phyloP scores from a whole-genome alignment of 2,888 invertebrate species.

The Scelioninae gen. 1 region DNA sequence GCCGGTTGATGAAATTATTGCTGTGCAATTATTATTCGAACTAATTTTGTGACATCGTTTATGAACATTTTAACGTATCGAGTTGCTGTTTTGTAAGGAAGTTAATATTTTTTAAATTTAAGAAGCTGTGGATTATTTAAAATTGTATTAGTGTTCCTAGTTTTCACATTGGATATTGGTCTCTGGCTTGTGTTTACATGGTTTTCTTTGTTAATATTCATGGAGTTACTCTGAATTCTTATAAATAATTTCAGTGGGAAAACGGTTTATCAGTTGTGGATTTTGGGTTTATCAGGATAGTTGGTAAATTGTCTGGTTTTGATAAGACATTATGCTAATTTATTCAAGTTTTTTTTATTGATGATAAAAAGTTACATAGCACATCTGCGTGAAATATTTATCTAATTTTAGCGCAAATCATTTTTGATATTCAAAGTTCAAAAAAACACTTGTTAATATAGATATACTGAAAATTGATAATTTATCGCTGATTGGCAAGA shows the following conservation, averaged over 20 bases:
- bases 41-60: too few relatives aligned
- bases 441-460: background rate
- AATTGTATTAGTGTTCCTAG: too few relatives aligned
- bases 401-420: constrained; percentile 1
- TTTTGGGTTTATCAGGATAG: constrained; percentile 9
- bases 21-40: too few relatives aligned
- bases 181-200: too few relatives aligned
- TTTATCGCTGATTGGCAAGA: background rate
- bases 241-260: too few relatives aligned
- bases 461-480: background rate
- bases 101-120: too few relatives aligned
- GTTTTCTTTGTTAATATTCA: too few relatives aligned
- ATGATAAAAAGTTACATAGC: background rate
- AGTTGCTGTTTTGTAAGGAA: too few relatives aligned
- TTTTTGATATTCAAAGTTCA: background rate
- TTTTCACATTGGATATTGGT: too few relatives aligned
- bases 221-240: too few relatives aligned
- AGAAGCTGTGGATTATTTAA: too few relatives aligned
- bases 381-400: constrained; percentile 5
- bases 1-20: background rate
- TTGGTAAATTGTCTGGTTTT: constrained; percentile 4
- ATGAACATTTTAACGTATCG: too few relatives aligned
- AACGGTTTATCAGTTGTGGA: background rate
- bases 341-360: background rate
- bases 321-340: constrained; percentile 19